Base-by-base conservation (phyloP, 1,140 invertebrate species). In the Neodiprion virginianus region DNA sequence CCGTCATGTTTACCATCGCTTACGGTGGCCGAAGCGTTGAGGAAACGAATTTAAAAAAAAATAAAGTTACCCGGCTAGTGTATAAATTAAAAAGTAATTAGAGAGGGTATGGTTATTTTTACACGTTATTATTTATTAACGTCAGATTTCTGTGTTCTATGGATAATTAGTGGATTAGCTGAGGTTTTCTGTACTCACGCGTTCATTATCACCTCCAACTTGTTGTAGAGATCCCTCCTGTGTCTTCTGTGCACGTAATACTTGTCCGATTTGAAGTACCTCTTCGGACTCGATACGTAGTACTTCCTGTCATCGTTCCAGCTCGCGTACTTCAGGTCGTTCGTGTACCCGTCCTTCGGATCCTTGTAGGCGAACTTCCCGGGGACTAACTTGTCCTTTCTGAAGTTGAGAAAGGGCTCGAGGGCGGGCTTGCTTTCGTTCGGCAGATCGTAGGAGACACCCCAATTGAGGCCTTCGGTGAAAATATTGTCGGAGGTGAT, bases 371-470 rank as follows among this genome's bases (percentile, higher is more conserved):
- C 40, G 14, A 14, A 23, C 48, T 74, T 81, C 47, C 53, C 14
- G 28, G 70, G 47, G 12, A 83, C 77, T 7, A 83, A 12, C 72
- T 80, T 79, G 72, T 88, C 87, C 72, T 28, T 9, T 72, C 83
- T 81, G 10, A 87, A 71, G 68, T 87, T 75, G 1, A 88, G 78
- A 70, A 83, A 83, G 0, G 88, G 88, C 69, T 89, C 87, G 5
- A 91, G 84, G 28, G 91, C 86, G 1, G 92, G 89, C 80, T 92
- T 91, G 0, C 92, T 92, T 69, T 91, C 90, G 79, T 94, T 91
- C 1, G 94, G 94, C 65, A 95, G 81, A 79, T 94, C 93, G 77
- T 94, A 95, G 1, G 93, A 92, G 53, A 94, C 91, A 69, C 93
- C 93, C 93, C 93, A 95, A 84, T 94, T 95, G 7, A 94, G 76